Evolutionary conservation across 2,797 vertebrate genomes (phyloP), one percentile per base, ranked within the genome.

Genomic region (Serranus cabrilla): DNA sequence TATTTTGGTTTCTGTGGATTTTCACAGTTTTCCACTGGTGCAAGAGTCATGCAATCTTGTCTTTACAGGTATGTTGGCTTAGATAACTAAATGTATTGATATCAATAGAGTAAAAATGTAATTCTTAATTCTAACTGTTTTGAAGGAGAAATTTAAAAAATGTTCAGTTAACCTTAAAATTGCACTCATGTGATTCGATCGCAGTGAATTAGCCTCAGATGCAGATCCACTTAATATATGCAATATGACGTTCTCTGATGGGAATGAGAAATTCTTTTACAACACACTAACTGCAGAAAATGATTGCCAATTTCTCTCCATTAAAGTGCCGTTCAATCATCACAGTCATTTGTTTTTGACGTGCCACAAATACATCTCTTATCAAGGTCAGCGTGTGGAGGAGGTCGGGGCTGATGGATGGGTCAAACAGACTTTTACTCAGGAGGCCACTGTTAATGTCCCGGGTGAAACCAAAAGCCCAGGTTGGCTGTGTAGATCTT

Each of bases 251-350:
- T n/a, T 21, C 5, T 34, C 55, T 45, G 34, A 50, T 37, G 18
- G 43, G 11, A 43, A 50, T 34, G 11, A 51, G 2, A 18, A 1
- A 23, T 7, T 16, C 17, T 46, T 39, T 57, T 9, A 50, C 13
- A 42, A 21, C 18, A 52, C 57, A 46, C 62, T 17, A 42, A 20
- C 17, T 34, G 55, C 42, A 71, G 61, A 52, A 13, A 63, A 18
- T 42, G 17, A 17, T n/a, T 55, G 23, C 20, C 17, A 25, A 25
- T 56, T 34, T 49, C 45, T 58, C 54, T 74, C n/a, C 25, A 76
- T 62, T 23, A 16, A 42, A 51, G 37, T 46, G 23, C 18, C n/a
- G 17, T 5, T 11, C 49, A 46, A n/a, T 54, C 37, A 55, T 16
- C n/a, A 39, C 12, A 55, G 20, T 61, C 17, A 25, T 39, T 6